Evolutionary conservation across 2,113 vertebrate genomes (phyloP).

Genomic region (Lepus americanus): DNA sequence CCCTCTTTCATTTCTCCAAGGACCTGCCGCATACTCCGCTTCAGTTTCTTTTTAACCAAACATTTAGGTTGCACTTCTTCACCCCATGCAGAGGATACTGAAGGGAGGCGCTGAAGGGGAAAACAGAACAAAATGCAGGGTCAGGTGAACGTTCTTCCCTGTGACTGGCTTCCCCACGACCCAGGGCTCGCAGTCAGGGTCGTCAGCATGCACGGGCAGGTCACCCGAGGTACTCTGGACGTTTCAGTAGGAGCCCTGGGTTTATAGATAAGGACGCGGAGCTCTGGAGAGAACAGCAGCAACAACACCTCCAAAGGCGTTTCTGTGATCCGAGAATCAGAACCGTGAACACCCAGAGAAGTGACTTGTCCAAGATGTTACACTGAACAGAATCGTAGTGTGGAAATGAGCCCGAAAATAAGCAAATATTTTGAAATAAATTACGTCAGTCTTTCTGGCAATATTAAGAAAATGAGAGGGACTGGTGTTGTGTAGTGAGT

Average conservation of each 20-base stretch:
- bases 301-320: background rate
- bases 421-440: constrained; percentile 33
- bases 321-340: background rate
- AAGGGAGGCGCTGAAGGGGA: constrained; percentile 32
- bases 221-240: background rate
- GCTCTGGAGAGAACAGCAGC: background rate
- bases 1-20: background rate
- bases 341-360: background rate
- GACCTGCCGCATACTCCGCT: no score
- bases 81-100: background rate
- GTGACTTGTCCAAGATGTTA: background rate
- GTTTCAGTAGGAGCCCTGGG: background rate
- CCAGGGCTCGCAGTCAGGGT: background rate
- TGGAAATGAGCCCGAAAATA: background rate
- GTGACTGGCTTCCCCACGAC: background rate
- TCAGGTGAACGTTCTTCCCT: background rate
- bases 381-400: background rate
- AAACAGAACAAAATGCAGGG: background rate
- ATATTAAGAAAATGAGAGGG: constrained; percentile 9
- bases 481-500: no score
- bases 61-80: accelerated
- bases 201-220: no score
- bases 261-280: background rate
- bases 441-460: background rate
- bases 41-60: accelerated